These are phyloP conservation scores for Antigone vipio DNA, from an alignment of 2,113 vertebrate species.

Conservation along the genomic window DNA sequence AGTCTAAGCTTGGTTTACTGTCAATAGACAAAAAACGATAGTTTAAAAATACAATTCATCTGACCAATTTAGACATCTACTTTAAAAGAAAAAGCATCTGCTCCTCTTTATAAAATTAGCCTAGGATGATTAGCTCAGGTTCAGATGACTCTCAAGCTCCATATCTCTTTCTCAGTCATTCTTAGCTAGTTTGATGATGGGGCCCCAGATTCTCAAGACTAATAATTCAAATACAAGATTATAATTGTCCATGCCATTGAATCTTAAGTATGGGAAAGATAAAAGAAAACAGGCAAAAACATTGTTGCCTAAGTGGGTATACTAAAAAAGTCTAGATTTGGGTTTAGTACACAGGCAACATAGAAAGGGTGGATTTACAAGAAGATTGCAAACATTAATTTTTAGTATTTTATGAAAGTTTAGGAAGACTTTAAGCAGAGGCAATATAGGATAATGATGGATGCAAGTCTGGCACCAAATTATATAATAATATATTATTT, in stretches of 20 bases:
- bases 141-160: neutral
- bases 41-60: neutral
- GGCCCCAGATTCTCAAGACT: neutral
- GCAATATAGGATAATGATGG: neutral
- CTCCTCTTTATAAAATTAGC: neutral
- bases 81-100: neutral
- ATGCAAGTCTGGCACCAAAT: neutral
- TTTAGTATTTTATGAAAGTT: neutral
- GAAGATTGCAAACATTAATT: neutral
- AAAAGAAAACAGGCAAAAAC: neutral
- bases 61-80: neutral
- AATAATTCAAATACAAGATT: neutral
- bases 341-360: neutral
- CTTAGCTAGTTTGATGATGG: neutral
- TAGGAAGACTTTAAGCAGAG: neutral
- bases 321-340: neutral
- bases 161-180: neutral
- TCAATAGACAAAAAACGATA: neutral
- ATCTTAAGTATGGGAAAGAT: neutral
- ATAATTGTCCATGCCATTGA: neutral
- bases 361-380: neutral
- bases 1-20: neutral
- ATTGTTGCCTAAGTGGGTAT: neutral
- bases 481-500: neutral
- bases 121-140: neutral